Evolutionary conservation across 2,888 invertebrate species (phyloP), one percentile per base, ranked within the genome.

Genomic region (Drosophila sordidapex): DNA sequence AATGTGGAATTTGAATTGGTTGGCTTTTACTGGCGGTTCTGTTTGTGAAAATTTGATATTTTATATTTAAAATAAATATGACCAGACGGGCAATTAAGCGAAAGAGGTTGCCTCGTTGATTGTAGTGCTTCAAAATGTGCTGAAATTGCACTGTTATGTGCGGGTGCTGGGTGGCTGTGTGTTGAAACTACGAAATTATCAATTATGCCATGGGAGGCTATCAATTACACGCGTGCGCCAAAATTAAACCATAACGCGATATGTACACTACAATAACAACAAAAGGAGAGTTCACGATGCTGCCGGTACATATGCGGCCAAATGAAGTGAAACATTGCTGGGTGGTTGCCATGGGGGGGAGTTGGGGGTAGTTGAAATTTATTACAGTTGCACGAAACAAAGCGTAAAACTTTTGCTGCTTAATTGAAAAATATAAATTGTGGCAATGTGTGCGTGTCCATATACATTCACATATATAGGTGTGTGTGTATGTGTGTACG

Each of bases 351-450:
- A 2, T 1, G 29, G 31, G 2, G n/a, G 6, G n/a, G 27, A 48
- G 25, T 11, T 15, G 36, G 61, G 77, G 66, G 86, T 76, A 80
- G 87, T 77, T 72, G 82, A 90, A 87, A 87, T 87, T 90, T 87
- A 87, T 90, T 89, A 76, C 85, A 77, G 74, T 74, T 75, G 79
- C 77, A 82, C 79, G 86, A 89, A 90, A 90, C 82, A 84, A 82
- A 85, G 85, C 82, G 82, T 76, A 86, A 82, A 82, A 87, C 82
- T 83, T 85, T 83, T 78, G 77, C 81, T 84, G 81, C 84, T 84
- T 90, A 90, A 90, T 90, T 90, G 89, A 89, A 90, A 90, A 91
- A 90, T 90, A 91, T 91, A 86, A 90, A 91, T 85, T 83, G 81
- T 79, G 70, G 69, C 74, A 70, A 59, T 82, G 70, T 79, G 67